These are phyloP conservation scores for Ctenodactylus gundi DNA, from an alignment of 2,113 vertebrate genomes.

Conservation along the genomic window DNA sequence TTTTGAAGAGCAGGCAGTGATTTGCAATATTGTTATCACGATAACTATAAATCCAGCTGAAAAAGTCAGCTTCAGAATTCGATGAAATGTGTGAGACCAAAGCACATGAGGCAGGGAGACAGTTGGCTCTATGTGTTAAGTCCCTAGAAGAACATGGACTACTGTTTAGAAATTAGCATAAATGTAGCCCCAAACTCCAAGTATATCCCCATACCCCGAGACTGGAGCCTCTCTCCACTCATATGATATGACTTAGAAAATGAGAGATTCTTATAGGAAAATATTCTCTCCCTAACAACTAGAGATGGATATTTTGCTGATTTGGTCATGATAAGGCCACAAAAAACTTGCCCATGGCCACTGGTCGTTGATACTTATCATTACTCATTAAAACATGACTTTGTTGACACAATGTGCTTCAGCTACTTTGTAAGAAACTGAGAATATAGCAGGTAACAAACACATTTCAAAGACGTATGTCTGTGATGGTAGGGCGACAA, in stretches of 20 bases:
- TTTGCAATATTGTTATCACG: background rate
- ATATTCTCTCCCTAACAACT: background rate
- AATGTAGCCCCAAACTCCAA: background rate
- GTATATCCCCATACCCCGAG: background rate
- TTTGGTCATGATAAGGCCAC: background rate
- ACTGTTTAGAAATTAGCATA: background rate
- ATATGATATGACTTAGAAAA: background rate
- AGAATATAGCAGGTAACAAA: background rate
- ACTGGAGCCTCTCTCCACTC: background rate
- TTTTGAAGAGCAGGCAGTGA: rapidly evolving
- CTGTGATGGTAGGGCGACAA: background rate
- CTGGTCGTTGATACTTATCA: background rate
- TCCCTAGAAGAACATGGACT: background rate
- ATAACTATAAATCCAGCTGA: background rate
- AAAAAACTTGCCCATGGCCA: background rate
- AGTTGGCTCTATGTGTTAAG: background rate
- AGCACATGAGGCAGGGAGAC: background rate
- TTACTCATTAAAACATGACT: background rate
- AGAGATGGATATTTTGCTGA: background rate
- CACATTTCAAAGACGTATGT: background rate
- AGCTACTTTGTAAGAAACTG: background rate
- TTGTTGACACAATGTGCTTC: background rate
- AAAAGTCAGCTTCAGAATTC: background rate
- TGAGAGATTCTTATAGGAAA: background rate
- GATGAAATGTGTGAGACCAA: background rate